Conservation (phyloP, 2,113 vertebrate species). For the Tringa solitaria region DNA sequence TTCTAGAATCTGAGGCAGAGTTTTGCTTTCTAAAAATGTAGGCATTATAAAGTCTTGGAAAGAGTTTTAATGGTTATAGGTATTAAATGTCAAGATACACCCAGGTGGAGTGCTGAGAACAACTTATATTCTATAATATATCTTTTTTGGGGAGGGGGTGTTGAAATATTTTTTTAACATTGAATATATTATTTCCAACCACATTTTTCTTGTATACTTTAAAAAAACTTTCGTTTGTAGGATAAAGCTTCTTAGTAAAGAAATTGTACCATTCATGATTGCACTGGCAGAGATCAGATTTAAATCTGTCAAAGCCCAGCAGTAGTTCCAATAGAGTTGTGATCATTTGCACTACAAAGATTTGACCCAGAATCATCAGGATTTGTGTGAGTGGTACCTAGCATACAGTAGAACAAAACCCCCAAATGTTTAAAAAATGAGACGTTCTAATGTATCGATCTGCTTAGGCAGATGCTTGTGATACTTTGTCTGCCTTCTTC, state of each 20-base stretch:
- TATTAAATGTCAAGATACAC: neutral
- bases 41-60: neutral
- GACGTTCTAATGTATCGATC: neutral
- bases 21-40: constrained; percentile 4
- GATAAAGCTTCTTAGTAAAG: neutral
- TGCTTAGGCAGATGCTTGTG: neutral
- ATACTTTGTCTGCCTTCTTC: neutral
- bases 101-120: neutral
- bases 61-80: neutral
- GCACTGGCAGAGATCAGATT: neutral
- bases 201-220: neutral
- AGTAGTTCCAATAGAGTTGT: neutral
- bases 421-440: neutral
- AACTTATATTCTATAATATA: neutral
- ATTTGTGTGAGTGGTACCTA: neutral
- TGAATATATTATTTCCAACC: neutral
- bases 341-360: neutral
- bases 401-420: neutral
- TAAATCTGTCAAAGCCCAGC: neutral
- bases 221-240: neutral
- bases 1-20: neutral
- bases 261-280: neutral
- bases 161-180: neutral
- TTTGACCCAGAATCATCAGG: neutral
- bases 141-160: neutral